phyloP scores from a whole-genome alignment of 2,797 vertebrate genomes.

The Poeciliopsis gracilis region DNA sequence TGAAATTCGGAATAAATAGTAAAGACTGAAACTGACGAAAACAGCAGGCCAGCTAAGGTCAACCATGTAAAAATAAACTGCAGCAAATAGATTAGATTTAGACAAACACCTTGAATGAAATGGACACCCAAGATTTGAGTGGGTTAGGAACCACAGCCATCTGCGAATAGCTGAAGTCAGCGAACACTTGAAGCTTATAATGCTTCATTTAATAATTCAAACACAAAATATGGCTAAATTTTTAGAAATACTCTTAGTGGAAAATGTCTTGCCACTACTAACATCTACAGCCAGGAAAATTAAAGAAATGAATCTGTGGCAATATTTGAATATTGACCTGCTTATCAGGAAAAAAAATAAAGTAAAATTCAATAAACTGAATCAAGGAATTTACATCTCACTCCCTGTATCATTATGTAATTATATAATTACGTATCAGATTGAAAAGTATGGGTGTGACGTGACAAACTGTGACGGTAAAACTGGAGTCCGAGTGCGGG shows the following conservation, averaged over 20 bases:
- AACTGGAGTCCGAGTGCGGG: neutral
- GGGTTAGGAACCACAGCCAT: neutral
- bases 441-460: neutral
- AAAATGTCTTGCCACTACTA: neutral
- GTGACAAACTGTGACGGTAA: neutral
- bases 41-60: too few species aligned
- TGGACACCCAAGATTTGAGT: neutral
- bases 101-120: neutral
- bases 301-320: neutral
- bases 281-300: neutral
- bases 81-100: neutral
- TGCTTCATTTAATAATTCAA: neutral
- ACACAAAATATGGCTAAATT: neutral
- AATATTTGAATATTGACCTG: neutral
- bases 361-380: neutral
- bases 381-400: neutral
- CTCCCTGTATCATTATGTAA: neutral
- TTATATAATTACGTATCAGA: neutral
- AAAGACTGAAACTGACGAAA: too few species aligned
- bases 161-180: neutral
- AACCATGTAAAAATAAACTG: too few species aligned
- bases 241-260: neutral
- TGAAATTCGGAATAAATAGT: too few species aligned
- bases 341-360: neutral
- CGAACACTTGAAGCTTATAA: neutral